Evolutionary conservation across 2,888 invertebrate species (phyloP).

Genomic region (Lasioglossum oenotherae): DNA sequence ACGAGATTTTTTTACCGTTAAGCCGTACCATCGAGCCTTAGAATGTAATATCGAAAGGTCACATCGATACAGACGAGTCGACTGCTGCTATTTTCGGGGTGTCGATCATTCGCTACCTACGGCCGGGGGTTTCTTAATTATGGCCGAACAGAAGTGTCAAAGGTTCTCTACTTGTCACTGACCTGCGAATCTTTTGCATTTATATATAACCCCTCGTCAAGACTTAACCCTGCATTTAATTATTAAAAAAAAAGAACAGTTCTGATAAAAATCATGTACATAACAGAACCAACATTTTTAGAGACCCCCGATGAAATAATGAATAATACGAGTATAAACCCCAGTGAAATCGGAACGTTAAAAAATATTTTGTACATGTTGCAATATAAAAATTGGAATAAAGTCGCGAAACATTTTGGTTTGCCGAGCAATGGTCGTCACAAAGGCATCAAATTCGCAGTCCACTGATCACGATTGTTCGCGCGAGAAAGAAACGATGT

Average conservation of each 20-base stretch:
- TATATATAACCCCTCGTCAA: too few relatives aligned
- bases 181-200: not conserved
- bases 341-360: not conserved
- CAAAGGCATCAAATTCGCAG: constrained; percentile 6
- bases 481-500: not conserved
- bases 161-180: constrained; percentile 11
- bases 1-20: constrained; percentile 18
- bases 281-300: not conserved
- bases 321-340: not conserved
- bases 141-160: constrained; percentile 48
- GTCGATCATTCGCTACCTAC: constrained; percentile 51
- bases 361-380: not conserved
- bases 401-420: not conserved
- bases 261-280: not conserved
- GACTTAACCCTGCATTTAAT: not conserved
- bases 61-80: constrained; percentile 66
- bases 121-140: constrained; percentile 57
- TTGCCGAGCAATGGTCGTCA: not conserved
- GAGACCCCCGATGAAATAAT: too few relatives aligned
- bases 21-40: constrained; percentile 38
- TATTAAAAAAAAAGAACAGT: not conserved
- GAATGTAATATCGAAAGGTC: constrained; percentile 57
- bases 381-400: not conserved
- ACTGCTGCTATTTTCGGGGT: constrained; percentile 53
- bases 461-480: not conserved